Conservation (phyloP, 1,140 invertebrate species). For the Campoletis sonorensis region DNA sequence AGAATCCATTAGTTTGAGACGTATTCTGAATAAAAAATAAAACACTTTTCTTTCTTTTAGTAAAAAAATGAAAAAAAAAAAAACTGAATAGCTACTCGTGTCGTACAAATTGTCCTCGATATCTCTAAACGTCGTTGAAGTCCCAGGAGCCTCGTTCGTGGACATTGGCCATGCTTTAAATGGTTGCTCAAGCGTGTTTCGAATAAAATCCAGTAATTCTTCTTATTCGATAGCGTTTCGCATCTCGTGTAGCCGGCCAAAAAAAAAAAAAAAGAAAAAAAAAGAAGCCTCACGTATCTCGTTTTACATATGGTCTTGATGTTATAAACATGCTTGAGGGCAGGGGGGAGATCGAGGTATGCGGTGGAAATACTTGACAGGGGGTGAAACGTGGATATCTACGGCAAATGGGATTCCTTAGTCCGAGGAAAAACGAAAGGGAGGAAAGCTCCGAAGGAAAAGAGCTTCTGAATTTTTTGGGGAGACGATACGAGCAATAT, state of each 20-base stretch:
- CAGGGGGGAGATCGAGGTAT: conserved; percentile 6
- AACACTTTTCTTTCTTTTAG: neutral
- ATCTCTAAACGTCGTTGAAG: conserved; percentile 11
- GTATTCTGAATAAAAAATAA: neutral
- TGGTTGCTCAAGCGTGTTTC: neutral
- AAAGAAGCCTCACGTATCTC: conserved; percentile 45
- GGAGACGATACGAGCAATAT: conserved; percentile 58
- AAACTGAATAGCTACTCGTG: neutral
- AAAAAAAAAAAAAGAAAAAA: too few species aligned
- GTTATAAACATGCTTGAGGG: neutral
- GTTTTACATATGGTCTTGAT: conserved; percentile 66
- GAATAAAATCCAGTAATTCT: conserved; percentile 43
- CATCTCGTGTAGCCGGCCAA: conserved; percentile 52
- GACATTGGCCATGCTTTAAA: neutral
- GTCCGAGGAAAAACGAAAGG: conserved; percentile 14
- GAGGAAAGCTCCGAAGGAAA: neutral
- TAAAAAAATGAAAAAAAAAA: neutral
- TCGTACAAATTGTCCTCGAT: conserved; percentile 3
- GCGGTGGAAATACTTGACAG: neutral
- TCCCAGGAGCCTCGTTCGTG: conserved; percentile 18
- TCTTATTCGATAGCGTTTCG: conserved; percentile 30
- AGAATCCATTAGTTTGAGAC: too few species aligned
- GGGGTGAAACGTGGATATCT: conserved; percentile 38
- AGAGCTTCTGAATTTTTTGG: conserved; percentile 43
- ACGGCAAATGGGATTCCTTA: conserved; percentile 52